Evolutionary conservation across 2,113 vertebrate species (phyloP).

Genomic region (Phylloscopus whistleri): DNA sequence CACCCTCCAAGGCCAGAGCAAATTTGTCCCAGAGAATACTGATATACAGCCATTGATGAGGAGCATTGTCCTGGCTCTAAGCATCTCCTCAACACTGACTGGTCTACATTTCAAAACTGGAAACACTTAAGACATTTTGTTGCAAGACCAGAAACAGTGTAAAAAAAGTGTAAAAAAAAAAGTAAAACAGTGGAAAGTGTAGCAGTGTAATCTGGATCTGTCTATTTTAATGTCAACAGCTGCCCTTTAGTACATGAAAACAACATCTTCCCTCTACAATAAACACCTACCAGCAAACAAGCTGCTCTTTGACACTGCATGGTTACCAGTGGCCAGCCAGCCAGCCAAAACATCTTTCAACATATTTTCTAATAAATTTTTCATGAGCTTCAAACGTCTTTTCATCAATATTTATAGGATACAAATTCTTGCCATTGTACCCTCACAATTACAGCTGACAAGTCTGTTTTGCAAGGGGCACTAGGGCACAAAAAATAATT

Average conservation of each 20-base stretch:
- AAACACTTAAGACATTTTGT: not conserved
- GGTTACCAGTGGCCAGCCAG: not conserved
- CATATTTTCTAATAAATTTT: not conserved
- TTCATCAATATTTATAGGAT: not conserved
- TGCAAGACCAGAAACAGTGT: not conserved
- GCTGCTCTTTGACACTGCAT: not conserved
- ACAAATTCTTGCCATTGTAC: not conserved
- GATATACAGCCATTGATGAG: accelerated
- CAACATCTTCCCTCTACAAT: not conserved
- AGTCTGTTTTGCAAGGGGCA: not conserved
- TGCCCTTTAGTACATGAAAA: not conserved
- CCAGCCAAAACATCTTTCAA: not conserved
- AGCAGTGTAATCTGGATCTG: not conserved
- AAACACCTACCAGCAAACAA: not conserved
- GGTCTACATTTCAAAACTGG: not conserved
- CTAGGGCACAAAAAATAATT: not conserved
- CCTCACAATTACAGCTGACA: not conserved
- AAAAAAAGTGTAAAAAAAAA: not conserved
- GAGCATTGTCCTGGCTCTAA: not conserved
- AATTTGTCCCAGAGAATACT: not conserved
- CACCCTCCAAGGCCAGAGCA: not conserved
- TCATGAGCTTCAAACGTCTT: not conserved
- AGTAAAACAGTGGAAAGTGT: not conserved
- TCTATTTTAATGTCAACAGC: not conserved
- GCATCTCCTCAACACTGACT: not conserved